Evolutionary conservation across 2,888 invertebrate species (phyloP).

Genomic region (Callyntrura guangdongensis): DNA sequence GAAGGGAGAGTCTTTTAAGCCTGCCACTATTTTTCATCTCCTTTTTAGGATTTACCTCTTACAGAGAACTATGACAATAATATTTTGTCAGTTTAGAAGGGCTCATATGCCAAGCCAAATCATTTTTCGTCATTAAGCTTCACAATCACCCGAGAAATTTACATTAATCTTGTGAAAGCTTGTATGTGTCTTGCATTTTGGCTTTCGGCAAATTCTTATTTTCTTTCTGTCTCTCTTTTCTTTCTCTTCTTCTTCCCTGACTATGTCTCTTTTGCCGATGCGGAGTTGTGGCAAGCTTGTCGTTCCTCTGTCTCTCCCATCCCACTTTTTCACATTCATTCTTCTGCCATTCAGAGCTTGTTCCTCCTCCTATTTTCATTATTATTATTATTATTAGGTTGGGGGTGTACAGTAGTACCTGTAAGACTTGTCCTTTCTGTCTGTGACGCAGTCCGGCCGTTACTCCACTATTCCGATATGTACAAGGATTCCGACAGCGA

Average conservation of each 20-base stretch:
- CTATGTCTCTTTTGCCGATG: neutral
- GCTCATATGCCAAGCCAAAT: conserved; percentile 74
- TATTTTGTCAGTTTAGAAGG: conserved; percentile 78
- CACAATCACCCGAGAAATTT: conserved; percentile 78
- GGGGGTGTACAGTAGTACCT: no score
- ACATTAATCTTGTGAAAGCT: conserved; percentile 80
- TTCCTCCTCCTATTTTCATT: neutral
- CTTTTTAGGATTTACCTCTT: conserved; percentile 72
- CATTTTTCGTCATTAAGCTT: conserved; percentile 81
- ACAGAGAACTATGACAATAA: conserved; percentile 72
- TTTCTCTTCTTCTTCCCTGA: neutral
- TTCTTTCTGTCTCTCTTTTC: conserved; percentile 39
- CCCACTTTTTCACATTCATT: conserved; percentile 11
- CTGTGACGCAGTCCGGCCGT: no score
- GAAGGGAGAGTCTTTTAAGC: conserved; percentile 75
- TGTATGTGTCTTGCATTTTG: conserved; percentile 77
- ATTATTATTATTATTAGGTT: no score
- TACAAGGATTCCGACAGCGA: no score
- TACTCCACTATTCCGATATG: no score
- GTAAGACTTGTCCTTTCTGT: no score
- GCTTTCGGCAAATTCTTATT: conserved; percentile 70
- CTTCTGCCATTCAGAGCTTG: neutral
- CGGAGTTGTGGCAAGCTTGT: neutral
- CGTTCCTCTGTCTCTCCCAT: conserved; percentile 2
- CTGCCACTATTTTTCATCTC: conserved; percentile 74